phyloP scores from a whole-genome alignment of 2,113 vertebrate species.

The Nothobranchius kuhntae region DNA sequence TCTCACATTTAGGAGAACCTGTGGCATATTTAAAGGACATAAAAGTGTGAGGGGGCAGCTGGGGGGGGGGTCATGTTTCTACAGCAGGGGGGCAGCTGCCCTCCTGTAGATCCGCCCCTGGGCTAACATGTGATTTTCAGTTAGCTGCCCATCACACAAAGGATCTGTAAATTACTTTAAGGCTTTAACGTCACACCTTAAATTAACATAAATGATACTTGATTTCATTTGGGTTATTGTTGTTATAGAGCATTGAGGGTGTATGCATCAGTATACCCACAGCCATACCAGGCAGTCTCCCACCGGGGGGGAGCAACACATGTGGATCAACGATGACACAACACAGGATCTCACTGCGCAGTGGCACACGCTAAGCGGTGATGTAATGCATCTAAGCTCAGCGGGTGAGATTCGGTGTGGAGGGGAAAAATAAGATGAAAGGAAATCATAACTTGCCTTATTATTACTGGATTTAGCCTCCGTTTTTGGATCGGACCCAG shows the following conservation, averaged over 20 bases:
- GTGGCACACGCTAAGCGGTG: conserved; percentile 61
- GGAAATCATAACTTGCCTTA: conserved; percentile 48
- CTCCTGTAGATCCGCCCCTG: too few relatives aligned
- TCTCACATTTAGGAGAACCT: too few relatives aligned
- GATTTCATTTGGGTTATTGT: conserved; percentile 65
- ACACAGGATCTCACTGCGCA: conserved; percentile 68
- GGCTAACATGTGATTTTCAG: conserved; percentile 34
- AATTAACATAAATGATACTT: conserved; percentile 46
- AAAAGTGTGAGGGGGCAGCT: too few relatives aligned
- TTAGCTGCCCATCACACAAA: conserved; percentile 29
- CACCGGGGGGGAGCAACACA: conserved; percentile 59
- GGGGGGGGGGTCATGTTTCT: too few relatives aligned
- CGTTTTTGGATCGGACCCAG: conserved; percentile 27
- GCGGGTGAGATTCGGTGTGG: conserved; percentile 32
- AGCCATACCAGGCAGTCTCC: conserved; percentile 61
- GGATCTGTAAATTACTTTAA: conserved; percentile 32
- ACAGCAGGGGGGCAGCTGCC: too few relatives aligned
- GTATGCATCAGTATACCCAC: conserved; percentile 60
- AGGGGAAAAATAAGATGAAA: conserved; percentile 17
- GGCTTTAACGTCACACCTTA: conserved; percentile 27
- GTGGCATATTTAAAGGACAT: too few relatives aligned
- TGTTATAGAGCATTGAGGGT: conserved; percentile 41
- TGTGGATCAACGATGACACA: conserved; percentile 74
- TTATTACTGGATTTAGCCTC: conserved; percentile 54
- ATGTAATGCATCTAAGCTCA: conserved; percentile 72